A percentile compares a stretch with the other conserved stretches of the same genome.
phyloP scores from a whole-genome alignment of 2,113 vertebrate genomes.

The Antennarius striatus region DNA sequence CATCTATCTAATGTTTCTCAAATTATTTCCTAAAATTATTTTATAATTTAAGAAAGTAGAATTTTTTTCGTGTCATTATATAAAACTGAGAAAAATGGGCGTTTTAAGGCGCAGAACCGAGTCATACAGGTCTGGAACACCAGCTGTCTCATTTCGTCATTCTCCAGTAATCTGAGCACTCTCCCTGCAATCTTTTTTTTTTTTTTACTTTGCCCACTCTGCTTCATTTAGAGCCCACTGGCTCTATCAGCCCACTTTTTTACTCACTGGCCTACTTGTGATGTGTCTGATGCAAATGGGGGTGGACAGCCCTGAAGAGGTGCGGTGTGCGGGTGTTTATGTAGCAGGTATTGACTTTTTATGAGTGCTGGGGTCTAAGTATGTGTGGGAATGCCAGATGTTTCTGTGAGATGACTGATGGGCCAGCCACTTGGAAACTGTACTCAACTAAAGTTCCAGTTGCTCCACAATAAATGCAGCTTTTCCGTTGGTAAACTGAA shows the following conservation, averaged over 20 bases:
- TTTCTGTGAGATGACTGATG: too few species aligned
- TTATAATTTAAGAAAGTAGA: too few species aligned
- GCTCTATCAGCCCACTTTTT: constrained; percentile 49
- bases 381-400: neutral
- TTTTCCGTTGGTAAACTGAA: too few species aligned
- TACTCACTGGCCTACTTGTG: constrained; percentile 44
- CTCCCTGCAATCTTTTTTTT: neutral
- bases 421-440: too few species aligned
- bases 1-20: too few species aligned
- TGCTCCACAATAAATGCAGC: too few species aligned
- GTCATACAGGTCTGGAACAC: neutral
- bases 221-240: constrained; percentile 46
- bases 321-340: constrained; percentile 9
- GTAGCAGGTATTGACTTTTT: constrained; percentile 18
- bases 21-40: too few species aligned
- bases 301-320: constrained; percentile 24
- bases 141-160: constrained; percentile 18
- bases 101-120: constrained; percentile 2
- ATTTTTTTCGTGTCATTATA: too few species aligned
- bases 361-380: neutral
- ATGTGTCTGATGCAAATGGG: constrained; percentile 53
- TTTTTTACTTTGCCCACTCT: constrained; percentile 2
- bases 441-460: too few species aligned
- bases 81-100: neutral
- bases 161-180: constrained; percentile 18